A percentile compares a stretch with the other conserved stretches of the same genome.
Conservation (phyloP, 2,113 vertebrate genomes). For the Etia nguti region DNA sequence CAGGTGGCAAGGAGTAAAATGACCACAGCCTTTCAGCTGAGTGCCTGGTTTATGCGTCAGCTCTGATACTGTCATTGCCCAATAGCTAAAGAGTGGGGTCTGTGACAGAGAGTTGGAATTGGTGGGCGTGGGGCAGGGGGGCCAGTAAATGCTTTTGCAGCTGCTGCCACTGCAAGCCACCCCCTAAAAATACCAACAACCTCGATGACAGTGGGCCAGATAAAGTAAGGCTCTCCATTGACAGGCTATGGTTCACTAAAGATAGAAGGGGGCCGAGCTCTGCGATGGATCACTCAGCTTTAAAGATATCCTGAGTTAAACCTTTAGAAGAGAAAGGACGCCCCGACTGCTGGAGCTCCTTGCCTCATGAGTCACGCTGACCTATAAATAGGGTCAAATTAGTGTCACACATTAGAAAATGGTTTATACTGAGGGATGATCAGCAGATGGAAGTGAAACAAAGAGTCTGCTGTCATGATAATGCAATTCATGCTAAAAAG, state of each 20-base stretch:
- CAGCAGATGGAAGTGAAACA: not conserved
- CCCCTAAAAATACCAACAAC: slow-evolving; percentile 68
- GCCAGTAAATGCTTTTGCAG: slow-evolving; percentile 63
- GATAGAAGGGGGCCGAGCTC: slow-evolving; percentile 50
- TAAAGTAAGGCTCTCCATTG: slow-evolving; percentile 64
- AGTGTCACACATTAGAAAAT: not conserved
- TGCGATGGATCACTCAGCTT: slow-evolving; percentile 44
- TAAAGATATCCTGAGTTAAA: slow-evolving; percentile 32
- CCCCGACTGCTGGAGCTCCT: slow-evolving; percentile 10
- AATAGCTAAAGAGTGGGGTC: slow-evolving; percentile 8
- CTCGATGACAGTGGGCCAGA: slow-evolving; percentile 60
- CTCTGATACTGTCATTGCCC: slow-evolving; percentile 51
- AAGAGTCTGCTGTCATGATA: not conserved
- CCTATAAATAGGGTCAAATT: not conserved
- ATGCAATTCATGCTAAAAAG: not conserved
- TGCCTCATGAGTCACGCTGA: slow-evolving; percentile 3
- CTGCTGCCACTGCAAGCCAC: slow-evolving; percentile 54
- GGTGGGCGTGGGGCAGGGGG: not conserved
- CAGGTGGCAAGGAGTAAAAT: slow-evolving; percentile 22
- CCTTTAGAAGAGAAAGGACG: slow-evolving; percentile 24
- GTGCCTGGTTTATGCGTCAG: not conserved
- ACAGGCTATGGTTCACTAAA: slow-evolving; percentile 47
- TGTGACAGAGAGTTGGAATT: slow-evolving; percentile 3
- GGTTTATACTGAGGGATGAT: not conserved
- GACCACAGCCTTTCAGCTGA: not conserved